A percentile compares a stretch with the other conserved stretches of the same genome.
Evolutionary conservation across 2,113 vertebrate species (phyloP).

Genomic region (Semnornis frantzii): DNA sequence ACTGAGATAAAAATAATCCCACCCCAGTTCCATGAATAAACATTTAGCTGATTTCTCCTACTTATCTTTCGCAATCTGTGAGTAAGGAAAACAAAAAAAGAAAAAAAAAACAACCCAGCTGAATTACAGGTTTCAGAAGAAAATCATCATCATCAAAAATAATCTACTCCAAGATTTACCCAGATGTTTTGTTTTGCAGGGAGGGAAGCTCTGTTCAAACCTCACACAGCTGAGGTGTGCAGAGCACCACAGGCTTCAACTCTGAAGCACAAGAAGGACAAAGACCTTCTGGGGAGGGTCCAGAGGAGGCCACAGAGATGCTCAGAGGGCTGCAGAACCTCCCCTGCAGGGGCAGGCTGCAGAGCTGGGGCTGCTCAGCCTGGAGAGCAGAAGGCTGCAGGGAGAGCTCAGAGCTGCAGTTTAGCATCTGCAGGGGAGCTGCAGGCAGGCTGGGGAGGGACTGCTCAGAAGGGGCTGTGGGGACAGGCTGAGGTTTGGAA

Average conservation of each 20-base stretch:
- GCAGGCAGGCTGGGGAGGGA: no score
- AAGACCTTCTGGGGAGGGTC: no score
- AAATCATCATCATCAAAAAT: not conserved
- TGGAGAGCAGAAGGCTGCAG: no score
- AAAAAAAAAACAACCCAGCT: not conserved
- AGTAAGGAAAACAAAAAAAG: not conserved
- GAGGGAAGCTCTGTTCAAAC: not conserved
- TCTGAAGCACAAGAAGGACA: not conserved
- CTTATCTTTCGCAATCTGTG: not conserved
- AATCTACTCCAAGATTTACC: not conserved
- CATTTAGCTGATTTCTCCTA: not conserved
- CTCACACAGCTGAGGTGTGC: not conserved
- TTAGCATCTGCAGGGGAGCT: no score
- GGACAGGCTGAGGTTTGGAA: no score
- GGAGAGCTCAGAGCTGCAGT: no score
- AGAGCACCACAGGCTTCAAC: not conserved
- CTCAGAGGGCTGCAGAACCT: no score
- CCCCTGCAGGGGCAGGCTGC: no score
- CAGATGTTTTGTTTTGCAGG: not conserved
- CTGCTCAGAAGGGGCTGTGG: no score
- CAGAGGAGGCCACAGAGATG: no score
- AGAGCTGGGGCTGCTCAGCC: no score
- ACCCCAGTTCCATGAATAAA: slow-evolving; percentile 17
- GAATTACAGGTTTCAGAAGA: not conserved
- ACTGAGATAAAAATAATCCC: slow-evolving; percentile 47